A percentile compares a stretch with the other conserved stretches of the same genome.
Conservation (phyloP, 92 coral and sea anemone species). For the Virgularia gustaviana region DNA sequence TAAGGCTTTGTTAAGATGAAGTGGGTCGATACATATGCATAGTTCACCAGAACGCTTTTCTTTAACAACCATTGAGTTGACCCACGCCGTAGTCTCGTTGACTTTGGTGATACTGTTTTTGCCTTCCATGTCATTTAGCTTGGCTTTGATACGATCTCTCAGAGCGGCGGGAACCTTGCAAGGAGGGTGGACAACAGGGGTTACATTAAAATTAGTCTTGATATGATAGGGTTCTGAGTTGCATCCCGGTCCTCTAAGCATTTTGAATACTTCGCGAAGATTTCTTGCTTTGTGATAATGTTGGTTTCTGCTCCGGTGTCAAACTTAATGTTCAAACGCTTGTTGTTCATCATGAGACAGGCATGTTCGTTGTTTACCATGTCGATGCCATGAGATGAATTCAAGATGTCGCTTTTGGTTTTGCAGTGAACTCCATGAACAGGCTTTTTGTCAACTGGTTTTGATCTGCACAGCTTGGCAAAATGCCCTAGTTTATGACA, state of each 20-base stretch:
- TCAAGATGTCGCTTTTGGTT: conserved; percentile 29
- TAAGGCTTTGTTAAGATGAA: conserved; percentile 53
- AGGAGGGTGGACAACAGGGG: conserved; percentile 45
- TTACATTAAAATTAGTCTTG: conserved; percentile 11
- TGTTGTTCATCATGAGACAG: conserved; percentile 19
- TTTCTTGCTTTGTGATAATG: background rate
- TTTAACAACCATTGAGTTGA: conserved; percentile 49
- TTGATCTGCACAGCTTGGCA: conserved; percentile 8
- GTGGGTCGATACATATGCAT: conserved; percentile 53
- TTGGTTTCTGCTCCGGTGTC: conserved; percentile 44
- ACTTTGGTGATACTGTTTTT: conserved; percentile 39
- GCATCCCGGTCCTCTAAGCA: conserved; percentile 22
- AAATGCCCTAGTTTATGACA: background rate
- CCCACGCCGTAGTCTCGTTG: conserved; percentile 49
- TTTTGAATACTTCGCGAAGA: background rate
- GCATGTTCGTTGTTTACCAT: conserved; percentile 37
- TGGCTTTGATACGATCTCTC: conserved; percentile 14
- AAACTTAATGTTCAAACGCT: conserved; percentile 6
- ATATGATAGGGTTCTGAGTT: conserved; percentile 41
- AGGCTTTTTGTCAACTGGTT: background rate
- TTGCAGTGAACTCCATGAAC: background rate
- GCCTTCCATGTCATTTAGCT: conserved; percentile 46
- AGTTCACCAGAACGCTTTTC: conserved; percentile 50
- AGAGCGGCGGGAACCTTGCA: conserved; percentile 33
- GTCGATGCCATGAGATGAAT: conserved; percentile 38